Base-by-base conservation (phyloP, 2,797 vertebrate species). In the Aldrovandia affinis region DNA sequence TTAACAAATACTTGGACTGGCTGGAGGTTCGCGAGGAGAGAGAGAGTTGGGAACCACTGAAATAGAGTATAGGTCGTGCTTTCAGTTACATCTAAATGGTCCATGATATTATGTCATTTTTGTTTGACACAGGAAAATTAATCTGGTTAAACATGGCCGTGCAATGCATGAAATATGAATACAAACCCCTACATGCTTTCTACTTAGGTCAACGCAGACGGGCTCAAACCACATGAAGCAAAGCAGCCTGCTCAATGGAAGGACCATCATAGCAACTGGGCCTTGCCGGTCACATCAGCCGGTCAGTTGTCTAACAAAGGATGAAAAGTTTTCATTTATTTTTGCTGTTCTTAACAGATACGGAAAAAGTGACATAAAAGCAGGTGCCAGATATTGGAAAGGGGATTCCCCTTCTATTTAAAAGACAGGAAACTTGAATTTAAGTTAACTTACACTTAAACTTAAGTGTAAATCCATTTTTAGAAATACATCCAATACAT, bases 241-340 rank as follows among this genome's bases (percentile, higher is more conserved):
- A 83, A 78, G 6, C 36, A 59, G 33, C 59, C 36, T 12, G 47
- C 54, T 10, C 15, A 20, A 54, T 39, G 39, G 81, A 30, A 25
- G 8, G 20, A 54, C 42, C 18, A n/a, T 77, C 82, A 61, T 78
- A 78, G 70, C 70, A 83, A 54, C 54, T 33, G 30, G n/a, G 82
- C 70, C 39, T 47, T 42, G 20, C 25, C 39, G 42, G 70, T 39
- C 1, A 30, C 39, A 20, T 73, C 30, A 36, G 68, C 68, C 18
- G 39, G 52, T 82, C 81, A 52, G 47, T 70, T 47, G 18, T 82
- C 47, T 63, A 25, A 63, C 6, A 9, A 18, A 1, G 10, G 30
- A 82, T 63, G n/a, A n/a, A n/a, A n/a, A 47, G 5, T 81, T 44
- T 44, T 25, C 25, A 14, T 36, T 81, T 33, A 12, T 25, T n/a